phyloP scores from a whole-genome alignment of 2,113 vertebrate species.

The Lonchura striata region DNA sequence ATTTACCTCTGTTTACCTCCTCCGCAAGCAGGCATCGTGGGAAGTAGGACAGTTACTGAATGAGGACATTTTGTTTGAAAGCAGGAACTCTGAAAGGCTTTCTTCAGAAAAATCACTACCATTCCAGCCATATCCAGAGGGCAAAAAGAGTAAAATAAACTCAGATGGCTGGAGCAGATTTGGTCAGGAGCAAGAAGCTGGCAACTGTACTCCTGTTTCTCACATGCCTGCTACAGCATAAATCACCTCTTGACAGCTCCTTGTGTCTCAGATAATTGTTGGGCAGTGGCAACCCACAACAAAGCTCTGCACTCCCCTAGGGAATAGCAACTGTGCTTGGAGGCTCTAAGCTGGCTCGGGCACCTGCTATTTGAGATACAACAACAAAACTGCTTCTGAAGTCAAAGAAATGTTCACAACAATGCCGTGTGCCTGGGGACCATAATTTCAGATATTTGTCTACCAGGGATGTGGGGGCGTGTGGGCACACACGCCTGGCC shows the following conservation, averaged over 20 bases:
- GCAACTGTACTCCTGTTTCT: constrained; percentile 8
- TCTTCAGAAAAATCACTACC: constrained; percentile 10
- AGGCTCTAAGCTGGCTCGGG: background rate
- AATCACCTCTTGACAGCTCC: constrained; percentile 53
- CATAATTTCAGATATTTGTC: background rate
- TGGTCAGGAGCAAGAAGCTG: constrained; percentile 25
- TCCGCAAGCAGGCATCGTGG: background rate
- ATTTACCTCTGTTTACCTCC: constrained; percentile 5
- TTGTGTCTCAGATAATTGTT: background rate
- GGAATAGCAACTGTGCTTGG: background rate
- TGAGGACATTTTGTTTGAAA: constrained; percentile 15
- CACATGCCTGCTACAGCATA: background rate
- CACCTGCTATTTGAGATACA: constrained; percentile 39
- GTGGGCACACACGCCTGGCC: background rate
- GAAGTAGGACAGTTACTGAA: constrained; percentile 11
- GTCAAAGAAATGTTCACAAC: constrained; percentile 51
- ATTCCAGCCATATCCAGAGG: constrained; percentile 30
- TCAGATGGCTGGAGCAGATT: constrained; percentile 34
- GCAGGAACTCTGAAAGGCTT: background rate
- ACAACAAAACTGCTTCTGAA: constrained; percentile 48
- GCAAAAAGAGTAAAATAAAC: constrained; percentile 20
- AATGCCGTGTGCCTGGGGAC: background rate
- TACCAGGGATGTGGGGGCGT: background rate
- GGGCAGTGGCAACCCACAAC: constrained; percentile 47
- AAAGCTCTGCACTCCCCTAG: constrained; percentile 11